Evolutionary conservation across 2,113 vertebrate species (phyloP).

Genomic region (Thomomys bottae): DNA sequence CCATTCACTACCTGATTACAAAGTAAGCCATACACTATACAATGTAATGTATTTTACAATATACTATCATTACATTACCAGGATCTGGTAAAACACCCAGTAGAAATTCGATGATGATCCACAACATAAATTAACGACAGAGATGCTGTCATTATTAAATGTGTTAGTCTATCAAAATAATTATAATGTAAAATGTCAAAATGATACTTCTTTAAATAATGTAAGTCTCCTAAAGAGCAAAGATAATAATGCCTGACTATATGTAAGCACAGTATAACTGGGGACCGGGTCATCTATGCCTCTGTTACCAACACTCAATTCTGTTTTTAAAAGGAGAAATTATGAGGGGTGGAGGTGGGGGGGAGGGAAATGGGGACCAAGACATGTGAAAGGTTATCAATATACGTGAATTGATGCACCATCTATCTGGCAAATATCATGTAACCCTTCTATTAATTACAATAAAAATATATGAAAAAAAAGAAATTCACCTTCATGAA

Average conservation of each 20-base stretch:
- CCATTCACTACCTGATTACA: not conserved
- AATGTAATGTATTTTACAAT: not conserved
- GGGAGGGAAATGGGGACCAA: no score
- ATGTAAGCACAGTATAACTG: not conserved
- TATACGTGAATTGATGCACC: no score
- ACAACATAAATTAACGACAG: not conserved
- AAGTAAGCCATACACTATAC: not conserved
- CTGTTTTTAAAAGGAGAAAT: not conserved
- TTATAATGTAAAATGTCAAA: not conserved
- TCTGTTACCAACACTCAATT: not conserved
- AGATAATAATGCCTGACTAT: not conserved
- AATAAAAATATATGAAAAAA: no score
- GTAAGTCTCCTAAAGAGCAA: not conserved
- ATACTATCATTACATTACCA: not conserved
- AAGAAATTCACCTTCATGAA: no score
- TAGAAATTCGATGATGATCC: not conserved
- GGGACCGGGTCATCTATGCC: not conserved
- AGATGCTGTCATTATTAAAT: not conserved
- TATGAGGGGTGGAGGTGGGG: no score
- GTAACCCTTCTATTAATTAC: no score
- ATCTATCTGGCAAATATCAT: no score
- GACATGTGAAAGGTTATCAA: no score
- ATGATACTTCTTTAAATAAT: conserved; percentile 22
- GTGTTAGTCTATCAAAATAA: not conserved
- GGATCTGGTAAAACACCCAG: not conserved